A percentile compares a stretch with the other conserved stretches of the same genome.
Conservation (phyloP, 2,797 vertebrate species). For the Hydrolagus colliei region DNA sequence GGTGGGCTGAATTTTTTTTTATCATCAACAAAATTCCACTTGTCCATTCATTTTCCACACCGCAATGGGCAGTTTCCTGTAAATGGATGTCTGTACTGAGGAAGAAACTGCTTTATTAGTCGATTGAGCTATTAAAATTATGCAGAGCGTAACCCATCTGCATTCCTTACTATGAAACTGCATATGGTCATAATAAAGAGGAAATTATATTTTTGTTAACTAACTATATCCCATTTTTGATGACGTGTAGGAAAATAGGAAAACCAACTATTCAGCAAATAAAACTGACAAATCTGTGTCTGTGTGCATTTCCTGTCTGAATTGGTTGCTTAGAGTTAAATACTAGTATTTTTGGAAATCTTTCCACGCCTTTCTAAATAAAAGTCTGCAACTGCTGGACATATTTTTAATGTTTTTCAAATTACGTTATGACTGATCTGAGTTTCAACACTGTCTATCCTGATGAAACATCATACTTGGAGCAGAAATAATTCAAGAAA, state of each 20-base stretch:
- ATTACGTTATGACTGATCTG: no score
- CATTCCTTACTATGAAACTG: neutral
- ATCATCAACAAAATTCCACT: no score
- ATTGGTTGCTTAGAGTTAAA: neutral
- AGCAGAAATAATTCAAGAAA: no score
- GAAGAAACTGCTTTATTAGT: neutral
- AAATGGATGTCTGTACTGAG: neutral
- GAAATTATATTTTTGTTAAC: conserved; percentile 2
- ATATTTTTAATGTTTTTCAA: neutral
- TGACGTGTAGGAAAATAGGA: neutral
- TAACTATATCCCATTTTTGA: neutral
- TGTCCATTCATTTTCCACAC: no score
- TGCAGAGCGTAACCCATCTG: neutral
- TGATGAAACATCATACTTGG: no score
- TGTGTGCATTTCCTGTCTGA: neutral
- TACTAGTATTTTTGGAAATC: neutral
- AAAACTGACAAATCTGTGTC: neutral
- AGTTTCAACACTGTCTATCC: no score
- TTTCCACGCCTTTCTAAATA: neutral
- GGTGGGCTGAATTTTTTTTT: no score
- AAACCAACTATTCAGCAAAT: no score
- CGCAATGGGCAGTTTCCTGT: neutral
- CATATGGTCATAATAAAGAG: neutral
- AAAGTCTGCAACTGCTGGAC: neutral
- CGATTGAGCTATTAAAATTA: neutral